Percentiles rank a stretch among this genome's conserved stretches.
These are phyloP conservation scores for Hydractinia echinata DNA, from an alignment of 30 jellyfish, hydroid and myxozoan genomes.

Conservation along the genomic window DNA sequence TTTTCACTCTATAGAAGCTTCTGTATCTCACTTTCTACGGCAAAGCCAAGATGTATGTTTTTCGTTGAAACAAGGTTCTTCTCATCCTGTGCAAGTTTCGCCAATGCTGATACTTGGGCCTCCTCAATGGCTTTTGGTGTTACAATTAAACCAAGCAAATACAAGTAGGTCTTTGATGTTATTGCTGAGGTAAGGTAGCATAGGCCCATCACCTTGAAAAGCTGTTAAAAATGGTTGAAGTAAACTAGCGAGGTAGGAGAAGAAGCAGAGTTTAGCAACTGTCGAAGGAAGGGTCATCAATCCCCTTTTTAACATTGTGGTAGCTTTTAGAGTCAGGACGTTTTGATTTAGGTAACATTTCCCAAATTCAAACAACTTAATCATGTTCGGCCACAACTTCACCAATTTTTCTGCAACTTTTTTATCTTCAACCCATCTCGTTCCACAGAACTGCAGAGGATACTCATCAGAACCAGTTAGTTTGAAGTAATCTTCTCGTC, in stretches of 20 bases:
- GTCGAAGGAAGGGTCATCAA: neutral
- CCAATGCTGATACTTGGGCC: conserved; percentile 21
- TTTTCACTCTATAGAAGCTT: neutral
- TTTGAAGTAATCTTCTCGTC: conserved; percentile 8
- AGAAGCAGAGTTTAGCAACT: neutral
- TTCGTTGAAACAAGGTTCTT: conserved; percentile 10
- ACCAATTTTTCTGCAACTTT: conserved; percentile 11
- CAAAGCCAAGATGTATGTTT: conserved; percentile 14
- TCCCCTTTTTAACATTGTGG: conserved; percentile 1
- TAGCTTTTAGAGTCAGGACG: conserved; percentile 9
- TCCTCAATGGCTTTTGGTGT: conserved; percentile 22
- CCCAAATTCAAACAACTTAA: conserved; percentile 18
- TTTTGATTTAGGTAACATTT: conserved; percentile 4
- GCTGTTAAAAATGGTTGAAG: conserved; percentile 11
- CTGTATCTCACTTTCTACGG: neutral
- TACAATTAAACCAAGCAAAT: neutral
- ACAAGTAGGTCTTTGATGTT: conserved; percentile 13
- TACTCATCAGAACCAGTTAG: conserved; percentile 8
- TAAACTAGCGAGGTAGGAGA: neutral
- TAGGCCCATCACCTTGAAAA: conserved; percentile 31
- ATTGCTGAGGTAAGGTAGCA: conserved; percentile 12
- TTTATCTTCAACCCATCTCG: conserved; percentile 17
- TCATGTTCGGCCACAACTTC: conserved; percentile 4
- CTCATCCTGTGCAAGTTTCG: conserved; percentile 21
- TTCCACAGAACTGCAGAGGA: conserved; percentile 2